Evolutionary conservation across 2,113 vertebrate species (phyloP).

Genomic region (Myotis yumanensis): DNA sequence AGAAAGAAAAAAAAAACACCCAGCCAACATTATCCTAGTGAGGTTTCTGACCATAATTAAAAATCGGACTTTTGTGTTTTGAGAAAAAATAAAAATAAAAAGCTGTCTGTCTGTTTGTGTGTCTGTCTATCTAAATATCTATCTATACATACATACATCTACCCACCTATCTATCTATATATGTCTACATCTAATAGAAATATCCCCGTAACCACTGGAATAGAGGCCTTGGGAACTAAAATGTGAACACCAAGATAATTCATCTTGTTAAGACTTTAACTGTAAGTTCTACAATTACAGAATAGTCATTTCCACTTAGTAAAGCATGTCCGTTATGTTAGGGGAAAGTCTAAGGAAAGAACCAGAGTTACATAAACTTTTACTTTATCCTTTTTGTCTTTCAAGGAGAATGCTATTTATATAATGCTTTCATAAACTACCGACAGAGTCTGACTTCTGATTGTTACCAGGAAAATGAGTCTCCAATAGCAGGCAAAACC

Average conservation of each 20-base stretch:
- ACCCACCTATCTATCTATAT: not conserved
- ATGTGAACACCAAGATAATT: not conserved
- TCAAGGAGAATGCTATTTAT: not conserved
- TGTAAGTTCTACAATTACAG: not conserved
- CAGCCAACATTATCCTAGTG: not conserved
- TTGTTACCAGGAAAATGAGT: not conserved
- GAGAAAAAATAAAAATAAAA: not conserved
- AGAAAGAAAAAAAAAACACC: not conserved
- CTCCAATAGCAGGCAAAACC: not conserved
- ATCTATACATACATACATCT: not conserved
- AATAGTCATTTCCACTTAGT: not conserved
- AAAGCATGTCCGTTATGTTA: not conserved
- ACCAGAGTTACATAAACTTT: not conserved
- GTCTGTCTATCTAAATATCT: too few relatives aligned
- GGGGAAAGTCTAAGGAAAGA: not conserved
- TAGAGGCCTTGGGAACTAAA: not conserved
- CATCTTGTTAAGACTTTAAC: not conserved
- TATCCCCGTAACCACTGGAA: not conserved
- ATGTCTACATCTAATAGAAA: not conserved
- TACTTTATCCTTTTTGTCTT: not conserved
- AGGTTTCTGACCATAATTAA: not conserved
- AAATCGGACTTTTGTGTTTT: slow-evolving; percentile 29
- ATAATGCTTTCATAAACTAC: not conserved
- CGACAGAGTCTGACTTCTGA: not conserved
- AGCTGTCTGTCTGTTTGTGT: not conserved